phyloP scores from a whole-genome alignment of 2,113 vertebrate genomes.

The Macroglossus sobrinus region DNA sequence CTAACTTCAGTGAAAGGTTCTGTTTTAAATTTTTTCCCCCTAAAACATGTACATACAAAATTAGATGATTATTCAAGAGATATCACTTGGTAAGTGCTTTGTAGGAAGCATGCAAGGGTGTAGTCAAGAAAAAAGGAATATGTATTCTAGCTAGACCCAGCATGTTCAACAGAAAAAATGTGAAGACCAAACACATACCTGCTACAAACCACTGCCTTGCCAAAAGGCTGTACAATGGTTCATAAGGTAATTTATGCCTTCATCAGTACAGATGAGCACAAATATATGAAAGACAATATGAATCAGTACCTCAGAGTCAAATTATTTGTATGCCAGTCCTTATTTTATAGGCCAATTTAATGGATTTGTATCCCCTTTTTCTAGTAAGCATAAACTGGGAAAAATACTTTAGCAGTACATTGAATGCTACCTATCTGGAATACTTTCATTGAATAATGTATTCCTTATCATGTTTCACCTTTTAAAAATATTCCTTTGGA shows the following conservation, averaged over 20 bases:
- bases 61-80: slow-evolving; percentile 48
- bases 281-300: slow-evolving; percentile 67
- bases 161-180: slow-evolving; percentile 30
- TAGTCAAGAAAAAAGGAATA: slow-evolving; percentile 71
- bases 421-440: slow-evolving; percentile 44
- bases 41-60: slow-evolving; percentile 54
- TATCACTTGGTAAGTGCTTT: slow-evolving; percentile 38
- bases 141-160: slow-evolving; percentile 59
- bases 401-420: slow-evolving; percentile 62
- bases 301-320: slow-evolving; percentile 63
- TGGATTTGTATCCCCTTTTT: not conserved
- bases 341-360: slow-evolving; percentile 33
- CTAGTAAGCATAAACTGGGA: slow-evolving; percentile 63
- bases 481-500: not conserved
- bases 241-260: slow-evolving; percentile 69
- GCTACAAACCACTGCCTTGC: slow-evolving; percentile 41
- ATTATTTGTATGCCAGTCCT: slow-evolving; percentile 51
- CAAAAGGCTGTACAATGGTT: slow-evolving; percentile 56
- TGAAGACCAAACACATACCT: slow-evolving; percentile 38
- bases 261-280: slow-evolving; percentile 72
- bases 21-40: slow-evolving; percentile 30
- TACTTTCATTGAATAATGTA: not conserved
- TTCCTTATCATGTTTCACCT: not conserved
- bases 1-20: slow-evolving; percentile 67
- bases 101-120: slow-evolving; percentile 40